These are phyloP conservation scores for Teleopsis dalmanni DNA, from an alignment of 1,140 invertebrate species.

Conservation along the genomic window DNA sequence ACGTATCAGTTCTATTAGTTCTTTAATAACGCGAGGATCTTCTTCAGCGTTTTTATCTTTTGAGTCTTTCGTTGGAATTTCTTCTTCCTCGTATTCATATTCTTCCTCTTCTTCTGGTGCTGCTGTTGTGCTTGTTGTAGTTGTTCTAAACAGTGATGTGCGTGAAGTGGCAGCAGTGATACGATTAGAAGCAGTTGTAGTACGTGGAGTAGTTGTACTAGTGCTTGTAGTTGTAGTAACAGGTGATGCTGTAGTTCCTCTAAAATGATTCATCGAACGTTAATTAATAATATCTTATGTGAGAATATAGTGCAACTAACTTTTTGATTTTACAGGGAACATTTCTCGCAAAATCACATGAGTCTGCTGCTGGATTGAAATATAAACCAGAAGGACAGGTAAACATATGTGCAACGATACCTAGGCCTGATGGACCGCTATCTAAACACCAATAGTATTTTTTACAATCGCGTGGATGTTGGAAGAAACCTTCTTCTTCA, in stretches of 20 bases:
- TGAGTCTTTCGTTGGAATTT: slow-evolving; percentile 32
- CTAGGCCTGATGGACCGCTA: slow-evolving; percentile 78
- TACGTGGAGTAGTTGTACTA: slow-evolving; percentile 37
- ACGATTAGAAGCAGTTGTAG: slow-evolving; percentile 19
- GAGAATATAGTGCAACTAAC: slow-evolving; percentile 25
- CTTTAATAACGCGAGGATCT: slow-evolving; percentile 76
- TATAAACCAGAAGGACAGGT: slow-evolving; percentile 85
- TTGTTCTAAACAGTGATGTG: slow-evolving; percentile 28
- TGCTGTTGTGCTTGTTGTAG: slow-evolving; percentile 41
- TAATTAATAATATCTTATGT: not conserved
- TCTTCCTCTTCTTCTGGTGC: slow-evolving; percentile 55
- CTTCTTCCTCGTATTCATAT: slow-evolving; percentile 54
- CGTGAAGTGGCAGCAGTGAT: slow-evolving; percentile 26
- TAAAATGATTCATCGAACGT: slow-evolving; percentile 28
- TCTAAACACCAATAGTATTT: slow-evolving; percentile 94
- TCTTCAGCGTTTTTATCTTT: slow-evolving; percentile 51
- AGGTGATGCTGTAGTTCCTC: slow-evolving; percentile 45
- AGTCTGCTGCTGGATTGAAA: slow-evolving; percentile 86
- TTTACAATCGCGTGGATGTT: slow-evolving; percentile 86
- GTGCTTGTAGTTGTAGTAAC: slow-evolving; percentile 41
- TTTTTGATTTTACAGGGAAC: slow-evolving; percentile 62
- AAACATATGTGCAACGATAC: slow-evolving; percentile 86
- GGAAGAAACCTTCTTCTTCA: slow-evolving; percentile 87
- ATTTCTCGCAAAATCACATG: slow-evolving; percentile 84
- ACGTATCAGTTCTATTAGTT: slow-evolving; percentile 73